Conservation (phyloP, 2,888 invertebrate genomes). For the Phortica okadai region DNA sequence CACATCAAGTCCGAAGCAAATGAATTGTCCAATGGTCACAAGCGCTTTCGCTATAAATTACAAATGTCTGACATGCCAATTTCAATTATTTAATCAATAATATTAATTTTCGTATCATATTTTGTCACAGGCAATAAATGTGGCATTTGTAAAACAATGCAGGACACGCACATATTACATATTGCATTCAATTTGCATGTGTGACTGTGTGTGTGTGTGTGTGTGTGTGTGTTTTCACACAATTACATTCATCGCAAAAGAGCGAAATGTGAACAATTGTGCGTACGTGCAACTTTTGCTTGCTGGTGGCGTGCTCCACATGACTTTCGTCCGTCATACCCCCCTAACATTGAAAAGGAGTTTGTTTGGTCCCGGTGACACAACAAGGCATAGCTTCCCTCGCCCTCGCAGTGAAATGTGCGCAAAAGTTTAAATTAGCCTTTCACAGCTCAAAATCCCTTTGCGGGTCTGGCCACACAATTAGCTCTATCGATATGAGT, state of each 20-base stretch:
- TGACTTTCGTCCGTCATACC: no score
- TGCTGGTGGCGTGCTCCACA: background rate
- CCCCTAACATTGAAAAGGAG: no score
- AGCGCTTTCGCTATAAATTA: conserved; percentile 59
- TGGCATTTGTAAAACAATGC: conserved; percentile 66
- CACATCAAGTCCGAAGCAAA: background rate
- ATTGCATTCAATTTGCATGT: background rate
- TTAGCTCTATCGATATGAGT: background rate
- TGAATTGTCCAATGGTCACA: background rate
- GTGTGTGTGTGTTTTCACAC: background rate
- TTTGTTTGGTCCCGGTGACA: no score
- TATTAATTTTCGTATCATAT: conserved; percentile 77
- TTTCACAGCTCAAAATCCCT: background rate
- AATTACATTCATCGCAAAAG: background rate
- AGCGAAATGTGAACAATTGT: conserved; percentile 18
- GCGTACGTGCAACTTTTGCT: conserved; percentile 15
- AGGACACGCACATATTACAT: conserved; percentile 41
- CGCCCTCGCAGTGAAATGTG: no score
- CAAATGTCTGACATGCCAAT: conserved; percentile 71
- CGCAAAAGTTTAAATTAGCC: no score
- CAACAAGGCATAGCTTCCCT: no score
- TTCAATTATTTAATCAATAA: conserved; percentile 77
- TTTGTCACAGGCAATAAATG: conserved; percentile 77
- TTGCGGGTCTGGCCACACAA: background rate
- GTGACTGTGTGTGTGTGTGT: conserved; percentile 31